Percentiles rank a stretch among this genome's conserved stretches.
Conservation (phyloP, 2,113 vertebrate species). For the Ranitomeya imitator region DNA sequence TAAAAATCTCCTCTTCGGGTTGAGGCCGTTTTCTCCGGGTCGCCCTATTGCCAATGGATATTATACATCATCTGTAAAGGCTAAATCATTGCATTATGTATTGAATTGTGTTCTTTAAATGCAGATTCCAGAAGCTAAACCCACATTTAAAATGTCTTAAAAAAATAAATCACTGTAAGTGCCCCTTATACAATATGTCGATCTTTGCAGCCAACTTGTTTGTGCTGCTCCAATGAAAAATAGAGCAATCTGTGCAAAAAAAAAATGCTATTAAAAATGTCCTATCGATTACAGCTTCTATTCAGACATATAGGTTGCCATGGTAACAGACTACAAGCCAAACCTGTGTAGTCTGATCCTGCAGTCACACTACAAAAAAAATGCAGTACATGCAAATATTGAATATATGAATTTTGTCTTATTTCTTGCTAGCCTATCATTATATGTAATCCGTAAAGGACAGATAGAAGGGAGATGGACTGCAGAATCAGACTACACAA, state of each 20-base stretch:
- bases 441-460: not conserved
- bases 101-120: not conserved
- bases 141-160: no score
- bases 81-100: not conserved
- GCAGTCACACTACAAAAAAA: not conserved
- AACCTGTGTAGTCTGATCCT: not conserved
- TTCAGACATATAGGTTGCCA: not conserved
- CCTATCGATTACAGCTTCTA: no score
- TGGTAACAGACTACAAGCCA: not conserved
- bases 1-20: conserved; percentile 76
- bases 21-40: conserved; percentile 74
- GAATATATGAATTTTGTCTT: no score
- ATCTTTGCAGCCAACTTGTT: no score
- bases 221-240: not conserved
- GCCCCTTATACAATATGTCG: no score
- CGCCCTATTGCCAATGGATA: conserved; percentile 64
- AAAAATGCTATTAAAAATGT: no score
- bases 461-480: not conserved
- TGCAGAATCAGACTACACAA: not conserved
- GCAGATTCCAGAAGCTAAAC: no score
- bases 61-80: not conserved
- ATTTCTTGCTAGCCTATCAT: no score
- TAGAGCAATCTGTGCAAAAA: not conserved
- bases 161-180: no score
- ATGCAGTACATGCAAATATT: no score